phyloP scores from a whole-genome alignment of 2,888 invertebrate species.

The Salticus scenicus region DNA sequence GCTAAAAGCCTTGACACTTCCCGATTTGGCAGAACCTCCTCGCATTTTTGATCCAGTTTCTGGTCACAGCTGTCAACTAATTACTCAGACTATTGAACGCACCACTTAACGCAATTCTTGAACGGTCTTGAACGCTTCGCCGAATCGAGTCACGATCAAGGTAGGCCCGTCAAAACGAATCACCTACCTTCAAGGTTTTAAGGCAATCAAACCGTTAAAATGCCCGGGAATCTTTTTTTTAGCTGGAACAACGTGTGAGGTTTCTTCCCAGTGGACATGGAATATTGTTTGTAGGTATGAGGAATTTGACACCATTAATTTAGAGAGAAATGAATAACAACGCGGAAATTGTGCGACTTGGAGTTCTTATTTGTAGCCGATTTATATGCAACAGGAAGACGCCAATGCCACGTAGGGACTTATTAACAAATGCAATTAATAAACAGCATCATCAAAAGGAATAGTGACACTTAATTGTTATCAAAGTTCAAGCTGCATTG shows the following conservation, averaged over 20 bases:
- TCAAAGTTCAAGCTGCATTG: no score
- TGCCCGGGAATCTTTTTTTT: not conserved
- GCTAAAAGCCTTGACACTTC: not conserved
- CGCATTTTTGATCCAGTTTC: conserved; percentile 27
- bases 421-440: no score
- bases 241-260: conserved; percentile 6
- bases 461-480: no score
- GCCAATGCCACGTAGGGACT: not conserved
- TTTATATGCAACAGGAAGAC: not conserved
- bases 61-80: conserved; percentile 53
- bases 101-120: conserved; percentile 53
- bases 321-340: not conserved
- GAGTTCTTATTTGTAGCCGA: not conserved
- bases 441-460: no score
- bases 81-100: conserved; percentile 58
- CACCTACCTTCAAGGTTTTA: conserved; percentile 36
- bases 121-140: conserved; percentile 64
- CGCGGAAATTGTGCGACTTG: not conserved
- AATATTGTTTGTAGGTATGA: not conserved
- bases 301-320: not conserved
- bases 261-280: conserved; percentile 8
- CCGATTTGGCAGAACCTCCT: not conserved
- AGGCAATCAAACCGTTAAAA: conserved; percentile 20
- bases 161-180: conserved; percentile 38
- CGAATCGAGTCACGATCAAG: conserved; percentile 34